These are phyloP conservation scores for Enteromius radiatus DNA, from an alignment of 2,797 vertebrate species.

Conservation along the genomic window DNA sequence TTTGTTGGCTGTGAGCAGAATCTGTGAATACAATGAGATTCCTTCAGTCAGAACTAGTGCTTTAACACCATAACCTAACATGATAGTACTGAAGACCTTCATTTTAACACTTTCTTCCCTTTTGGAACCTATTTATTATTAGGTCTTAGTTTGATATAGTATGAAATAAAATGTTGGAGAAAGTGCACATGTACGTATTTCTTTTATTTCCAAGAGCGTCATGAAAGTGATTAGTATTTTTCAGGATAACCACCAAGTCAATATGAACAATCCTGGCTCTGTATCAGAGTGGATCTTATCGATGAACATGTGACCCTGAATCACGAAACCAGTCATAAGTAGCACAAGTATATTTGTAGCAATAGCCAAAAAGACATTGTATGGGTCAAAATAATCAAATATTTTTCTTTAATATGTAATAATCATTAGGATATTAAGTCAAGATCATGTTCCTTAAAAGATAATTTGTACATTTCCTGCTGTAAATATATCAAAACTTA, in stretches of 20 bases:
- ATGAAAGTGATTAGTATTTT: background rate
- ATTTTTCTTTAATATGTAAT: background rate
- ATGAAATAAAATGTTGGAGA: conserved; percentile 74
- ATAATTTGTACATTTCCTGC: background rate
- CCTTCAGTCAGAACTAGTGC: conserved; percentile 44
- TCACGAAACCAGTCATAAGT: background rate
- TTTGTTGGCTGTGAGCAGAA: conserved; percentile 66
- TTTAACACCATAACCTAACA: conserved; percentile 64
- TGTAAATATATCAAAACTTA: background rate
- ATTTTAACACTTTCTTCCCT: conserved; percentile 70
- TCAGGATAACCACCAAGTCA: conserved; percentile 8
- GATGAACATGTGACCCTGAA: background rate
- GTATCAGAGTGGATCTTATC: background rate
- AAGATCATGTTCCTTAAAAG: background rate
- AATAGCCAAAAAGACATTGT: background rate
- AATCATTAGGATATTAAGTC: background rate
- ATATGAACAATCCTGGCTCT: conserved; percentile 10
- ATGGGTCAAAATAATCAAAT: background rate
- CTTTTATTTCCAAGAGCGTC: conserved; percentile 45
- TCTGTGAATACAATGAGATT: conserved; percentile 56
- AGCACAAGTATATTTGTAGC: no score
- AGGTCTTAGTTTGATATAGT: conserved; percentile 83
- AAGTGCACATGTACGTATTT: conserved; percentile 55
- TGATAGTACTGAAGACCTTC: conserved; percentile 71
- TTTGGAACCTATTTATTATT: conserved; percentile 74